Percentiles rank a stretch among this genome's conserved stretches.
These are phyloP conservation scores for Chymomyza costata DNA, from an alignment of 1,140 invertebrate genomes.

Conservation along the genomic window DNA sequence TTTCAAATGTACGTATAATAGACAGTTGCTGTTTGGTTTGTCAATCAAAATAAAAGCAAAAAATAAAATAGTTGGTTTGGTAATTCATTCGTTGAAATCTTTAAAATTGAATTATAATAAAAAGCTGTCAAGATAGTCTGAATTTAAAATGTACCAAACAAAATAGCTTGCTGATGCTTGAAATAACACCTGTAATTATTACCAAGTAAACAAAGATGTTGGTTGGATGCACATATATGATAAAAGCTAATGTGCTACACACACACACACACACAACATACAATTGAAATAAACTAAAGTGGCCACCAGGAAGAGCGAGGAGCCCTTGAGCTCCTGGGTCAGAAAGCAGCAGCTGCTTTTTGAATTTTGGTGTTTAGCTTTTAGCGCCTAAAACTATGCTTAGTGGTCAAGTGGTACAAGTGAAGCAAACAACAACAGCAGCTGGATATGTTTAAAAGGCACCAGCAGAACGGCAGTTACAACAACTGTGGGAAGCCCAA, in stretches of 20 bases:
- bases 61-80: constrained; percentile 8
- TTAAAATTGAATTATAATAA: too few species aligned
- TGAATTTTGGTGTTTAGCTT: constrained; percentile 72
- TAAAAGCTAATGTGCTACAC: too few species aligned
- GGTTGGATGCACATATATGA: too few species aligned
- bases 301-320: too few species aligned
- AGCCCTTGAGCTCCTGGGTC: neutral
- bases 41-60: constrained; percentile 44
- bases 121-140: too few species aligned
- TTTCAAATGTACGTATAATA: constrained; percentile 33
- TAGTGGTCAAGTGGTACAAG: constrained; percentile 65
- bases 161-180: too few species aligned
- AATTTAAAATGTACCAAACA: too few species aligned
- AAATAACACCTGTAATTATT: too few species aligned
- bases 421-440: constrained; percentile 51
- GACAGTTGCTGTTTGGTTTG: constrained; percentile 20
- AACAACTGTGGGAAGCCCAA: constrained; percentile 9
- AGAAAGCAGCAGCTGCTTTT: constrained; percentile 59
- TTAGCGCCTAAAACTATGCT: constrained; percentile 73
- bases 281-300: constrained; percentile 54
- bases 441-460: too few species aligned
- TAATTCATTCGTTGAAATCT: too few species aligned
- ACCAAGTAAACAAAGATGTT: too few species aligned
- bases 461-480: constrained; percentile 3
- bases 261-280: constrained; percentile 2